Conservation (phyloP, 2,797 vertebrate genomes). For the Cirrhinus molitorella region DNA sequence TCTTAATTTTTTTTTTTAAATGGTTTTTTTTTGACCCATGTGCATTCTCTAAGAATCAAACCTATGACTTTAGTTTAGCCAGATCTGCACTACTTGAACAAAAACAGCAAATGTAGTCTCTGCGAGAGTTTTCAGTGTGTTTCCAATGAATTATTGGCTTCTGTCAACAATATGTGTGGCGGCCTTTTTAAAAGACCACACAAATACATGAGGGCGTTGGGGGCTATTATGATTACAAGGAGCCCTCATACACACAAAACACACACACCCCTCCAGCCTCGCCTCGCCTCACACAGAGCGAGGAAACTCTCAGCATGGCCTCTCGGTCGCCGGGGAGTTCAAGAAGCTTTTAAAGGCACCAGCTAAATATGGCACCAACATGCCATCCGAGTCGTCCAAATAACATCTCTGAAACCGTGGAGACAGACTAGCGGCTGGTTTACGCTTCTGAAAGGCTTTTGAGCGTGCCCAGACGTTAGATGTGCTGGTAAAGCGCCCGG, state of each 20-base stretch:
- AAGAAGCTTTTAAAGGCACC: constrained; percentile 61
- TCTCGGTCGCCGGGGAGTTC: constrained; percentile 46
- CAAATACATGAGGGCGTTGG: constrained; percentile 18
- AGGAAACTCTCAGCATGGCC: constrained; percentile 39
- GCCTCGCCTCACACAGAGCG: constrained; percentile 49
- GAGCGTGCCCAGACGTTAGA: constrained; percentile 67
- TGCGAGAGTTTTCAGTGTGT: background rate
- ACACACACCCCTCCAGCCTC: constrained; percentile 23
- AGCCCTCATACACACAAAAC: constrained; percentile 36
- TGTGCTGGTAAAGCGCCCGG: constrained; percentile 67
- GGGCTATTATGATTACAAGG: constrained; percentile 27
- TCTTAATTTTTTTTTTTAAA: background rate
- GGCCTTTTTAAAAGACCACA: constrained; percentile 32
- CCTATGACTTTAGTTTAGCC: background rate
- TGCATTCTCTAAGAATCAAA: background rate
- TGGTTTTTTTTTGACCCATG: background rate
- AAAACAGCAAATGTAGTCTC: background rate
- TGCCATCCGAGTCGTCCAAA: constrained; percentile 71
- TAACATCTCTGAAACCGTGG: constrained; percentile 79
- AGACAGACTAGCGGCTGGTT: constrained; percentile 68
- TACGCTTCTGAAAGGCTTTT: constrained; percentile 65
- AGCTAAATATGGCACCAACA: constrained; percentile 73
- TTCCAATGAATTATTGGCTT: background rate
- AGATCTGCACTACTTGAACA: background rate
- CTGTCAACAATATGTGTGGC: background rate